These are phyloP conservation scores for Archaeoteleia sp. DNA, from an alignment of 2,888 invertebrate species.

Conservation along the genomic window DNA sequence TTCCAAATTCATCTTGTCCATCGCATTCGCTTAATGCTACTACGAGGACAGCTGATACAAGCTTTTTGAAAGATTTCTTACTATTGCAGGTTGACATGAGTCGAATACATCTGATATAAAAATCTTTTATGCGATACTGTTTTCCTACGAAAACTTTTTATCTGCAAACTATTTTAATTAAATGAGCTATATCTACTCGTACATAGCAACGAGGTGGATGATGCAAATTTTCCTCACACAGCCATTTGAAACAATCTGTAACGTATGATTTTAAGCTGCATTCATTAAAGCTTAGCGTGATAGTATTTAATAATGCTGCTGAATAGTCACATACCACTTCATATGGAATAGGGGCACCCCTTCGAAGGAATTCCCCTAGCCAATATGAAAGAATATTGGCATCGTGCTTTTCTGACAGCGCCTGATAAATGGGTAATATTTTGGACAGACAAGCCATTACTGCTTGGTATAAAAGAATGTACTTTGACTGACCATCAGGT, in stretches of 20 bases:
- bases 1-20: constrained; percentile 5
- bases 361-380: constrained; percentile 52
- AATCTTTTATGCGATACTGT: constrained; percentile 38
- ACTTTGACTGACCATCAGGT: constrained; percentile 30
- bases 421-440: constrained; percentile 56
- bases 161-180: constrained; percentile 51
- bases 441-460: constrained; percentile 37
- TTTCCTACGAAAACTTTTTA: constrained; percentile 45
- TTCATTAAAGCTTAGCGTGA: constrained; percentile 52
- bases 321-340: constrained; percentile 54
- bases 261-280: constrained; percentile 32
- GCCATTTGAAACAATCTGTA: constrained; percentile 31
- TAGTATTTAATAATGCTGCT: constrained; percentile 53
- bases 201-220: constrained; percentile 13
- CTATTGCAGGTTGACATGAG: constrained; percentile 3
- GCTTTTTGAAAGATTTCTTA: constrained; percentile 4
- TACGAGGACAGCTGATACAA: constrained; percentile 4
- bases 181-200: constrained; percentile 57
- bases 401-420: constrained; percentile 58
- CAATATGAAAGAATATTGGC: constrained; percentile 50
- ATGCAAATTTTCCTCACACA: neutral
- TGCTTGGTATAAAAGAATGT: constrained; percentile 54
- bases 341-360: constrained; percentile 39
- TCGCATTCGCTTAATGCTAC: constrained; percentile 18
- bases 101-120: constrained; percentile 47